Conservation (phyloP, 2,113 vertebrate genomes). For the Platycercus adscitus region DNA sequence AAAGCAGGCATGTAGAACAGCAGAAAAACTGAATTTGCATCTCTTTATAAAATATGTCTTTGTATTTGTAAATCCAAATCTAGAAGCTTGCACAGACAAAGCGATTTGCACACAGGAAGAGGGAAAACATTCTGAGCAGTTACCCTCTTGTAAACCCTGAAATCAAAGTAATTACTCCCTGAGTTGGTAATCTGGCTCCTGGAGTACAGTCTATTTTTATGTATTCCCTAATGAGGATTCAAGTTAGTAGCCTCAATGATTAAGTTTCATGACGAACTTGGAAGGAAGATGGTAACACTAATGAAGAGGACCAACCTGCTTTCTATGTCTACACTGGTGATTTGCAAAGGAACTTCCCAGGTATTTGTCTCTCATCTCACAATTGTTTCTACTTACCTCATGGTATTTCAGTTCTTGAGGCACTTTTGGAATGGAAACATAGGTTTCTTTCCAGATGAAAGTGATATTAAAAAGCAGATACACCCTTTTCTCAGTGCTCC, state of each 20-base stretch:
- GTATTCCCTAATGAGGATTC: background rate
- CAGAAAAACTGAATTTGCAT: background rate
- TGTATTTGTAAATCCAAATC: background rate
- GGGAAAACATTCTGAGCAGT: background rate
- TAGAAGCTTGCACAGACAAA: background rate
- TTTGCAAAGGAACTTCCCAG: background rate
- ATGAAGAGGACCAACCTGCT: background rate
- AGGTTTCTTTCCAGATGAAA: background rate
- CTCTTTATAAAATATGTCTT: background rate
- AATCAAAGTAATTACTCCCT: background rate
- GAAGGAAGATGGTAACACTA: background rate
- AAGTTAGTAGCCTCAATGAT: background rate
- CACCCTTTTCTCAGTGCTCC: background rate
- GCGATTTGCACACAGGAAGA: background rate
- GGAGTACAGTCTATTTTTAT: background rate
- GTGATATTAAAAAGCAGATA: background rate
- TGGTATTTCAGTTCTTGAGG: background rate
- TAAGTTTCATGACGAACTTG: background rate
- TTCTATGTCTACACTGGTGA: background rate
- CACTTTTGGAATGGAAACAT: background rate
- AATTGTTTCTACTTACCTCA: background rate
- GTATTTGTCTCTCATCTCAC: background rate
- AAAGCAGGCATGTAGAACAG: background rate
- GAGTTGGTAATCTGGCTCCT: background rate
- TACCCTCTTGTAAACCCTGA: background rate